A percentile compares a stretch with the other conserved stretches of the same genome.
Evolutionary conservation across 2,113 vertebrate species (phyloP).

Genomic region (Pomatorhinus ruficollis): DNA sequence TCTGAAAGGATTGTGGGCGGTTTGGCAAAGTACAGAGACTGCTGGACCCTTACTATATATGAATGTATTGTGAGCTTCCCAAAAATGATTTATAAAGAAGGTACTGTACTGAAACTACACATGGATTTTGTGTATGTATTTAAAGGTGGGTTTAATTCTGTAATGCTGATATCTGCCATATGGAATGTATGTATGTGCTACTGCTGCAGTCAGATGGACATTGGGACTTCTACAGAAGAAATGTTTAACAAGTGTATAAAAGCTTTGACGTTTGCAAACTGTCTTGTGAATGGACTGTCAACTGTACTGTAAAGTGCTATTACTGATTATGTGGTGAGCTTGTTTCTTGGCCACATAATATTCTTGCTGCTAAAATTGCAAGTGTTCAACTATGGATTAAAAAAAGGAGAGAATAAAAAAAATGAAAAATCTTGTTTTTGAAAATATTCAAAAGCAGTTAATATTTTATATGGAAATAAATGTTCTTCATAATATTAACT

Average conservation of each 20-base stretch:
- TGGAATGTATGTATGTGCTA: constrained; percentile 66
- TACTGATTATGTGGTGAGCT: constrained; percentile 76
- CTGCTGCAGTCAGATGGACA: constrained; percentile 46
- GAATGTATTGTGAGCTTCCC: constrained; percentile 75
- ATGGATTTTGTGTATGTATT: constrained; percentile 43
- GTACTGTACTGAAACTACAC: constrained; percentile 54
- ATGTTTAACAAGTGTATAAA: constrained; percentile 74
- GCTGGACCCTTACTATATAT: constrained; percentile 62
- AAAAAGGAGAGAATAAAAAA: constrained; percentile 2
- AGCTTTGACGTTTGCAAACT: constrained; percentile 81
- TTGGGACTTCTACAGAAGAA: constrained; percentile 63
- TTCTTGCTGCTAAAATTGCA: constrained; percentile 82
- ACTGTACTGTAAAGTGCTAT: constrained; percentile 85
- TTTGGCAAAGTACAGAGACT: constrained; percentile 21
- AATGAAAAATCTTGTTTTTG: constrained; percentile 62
- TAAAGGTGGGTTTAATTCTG: constrained; percentile 66
- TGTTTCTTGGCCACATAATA: constrained; percentile 76
- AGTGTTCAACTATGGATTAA: constrained; percentile 69
- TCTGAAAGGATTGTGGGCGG: constrained; percentile 19
- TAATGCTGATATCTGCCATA: constrained; percentile 57
- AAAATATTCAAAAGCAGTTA: constrained; percentile 74
- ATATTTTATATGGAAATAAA: constrained; percentile 84
- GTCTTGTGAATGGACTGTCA: constrained; percentile 83
- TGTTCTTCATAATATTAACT: constrained; percentile 75
- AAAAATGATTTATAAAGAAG: constrained; percentile 64